A percentile compares a stretch with the other conserved stretches of the same genome.
Evolutionary conservation across 2,797 vertebrate genomes (phyloP).

Genomic region (Myotis planiceps): DNA sequence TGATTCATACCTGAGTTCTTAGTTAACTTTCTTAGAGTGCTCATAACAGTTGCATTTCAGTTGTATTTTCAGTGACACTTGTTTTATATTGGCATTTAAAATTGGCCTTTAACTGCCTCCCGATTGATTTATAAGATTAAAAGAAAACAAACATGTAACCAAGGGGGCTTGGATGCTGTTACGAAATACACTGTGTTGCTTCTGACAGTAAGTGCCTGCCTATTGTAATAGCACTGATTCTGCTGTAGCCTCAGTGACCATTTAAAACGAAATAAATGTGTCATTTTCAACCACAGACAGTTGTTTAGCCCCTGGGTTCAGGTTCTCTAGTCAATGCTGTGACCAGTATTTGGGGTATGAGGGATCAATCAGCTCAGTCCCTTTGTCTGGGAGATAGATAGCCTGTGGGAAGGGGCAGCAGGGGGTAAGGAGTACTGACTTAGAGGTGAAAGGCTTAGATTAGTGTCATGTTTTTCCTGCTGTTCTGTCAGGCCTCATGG

Average conservation of each 20-base stretch:
- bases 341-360: not conserved
- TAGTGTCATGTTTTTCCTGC: not conserved
- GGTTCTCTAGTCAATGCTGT: not conserved
- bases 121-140: not conserved
- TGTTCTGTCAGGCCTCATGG: not conserved
- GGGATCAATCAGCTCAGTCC: not conserved
- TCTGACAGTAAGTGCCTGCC: not conserved
- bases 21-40: not conserved
- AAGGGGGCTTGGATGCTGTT: not conserved
- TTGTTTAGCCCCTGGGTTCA: constrained; percentile 17
- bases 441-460: not conserved
- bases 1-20: not conserved
- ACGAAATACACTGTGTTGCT: not conserved
- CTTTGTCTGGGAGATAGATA: not conserved
- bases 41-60: not conserved
- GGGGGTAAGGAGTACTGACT: not conserved
- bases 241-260: not conserved
- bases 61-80: constrained; percentile 54
- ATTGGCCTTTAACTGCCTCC: constrained; percentile 38
- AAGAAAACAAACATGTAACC: not conserved
- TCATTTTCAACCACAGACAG: not conserved
- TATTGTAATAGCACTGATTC: not conserved
- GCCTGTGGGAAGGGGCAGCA: not conserved
- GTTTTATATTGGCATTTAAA: constrained; percentile 42
- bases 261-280: not conserved